Percentiles rank a stretch among this genome's conserved stretches.
These are phyloP conservation scores for Mastomys natalensis DNA, from an alignment of 2,113 vertebrate genomes.

Conservation along the genomic window DNA sequence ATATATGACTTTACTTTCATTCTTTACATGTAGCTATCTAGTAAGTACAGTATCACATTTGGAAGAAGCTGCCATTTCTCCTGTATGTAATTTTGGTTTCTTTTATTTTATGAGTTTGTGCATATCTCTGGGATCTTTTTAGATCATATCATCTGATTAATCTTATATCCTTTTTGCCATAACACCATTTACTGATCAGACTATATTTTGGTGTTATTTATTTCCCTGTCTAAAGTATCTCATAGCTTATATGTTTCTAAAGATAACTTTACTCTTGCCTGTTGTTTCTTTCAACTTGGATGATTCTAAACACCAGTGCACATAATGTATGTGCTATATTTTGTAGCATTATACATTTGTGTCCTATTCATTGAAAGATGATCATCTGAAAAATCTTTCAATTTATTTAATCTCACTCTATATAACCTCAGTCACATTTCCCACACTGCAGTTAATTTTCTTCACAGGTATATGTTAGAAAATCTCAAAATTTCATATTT, in stretches of 20 bases:
- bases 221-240: not conserved
- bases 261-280: not conserved
- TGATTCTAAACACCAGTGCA: not conserved
- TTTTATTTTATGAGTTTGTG: conserved; percentile 1
- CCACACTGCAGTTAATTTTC: not conserved
- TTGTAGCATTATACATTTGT: not conserved
- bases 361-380: not conserved
- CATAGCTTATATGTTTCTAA: not conserved
- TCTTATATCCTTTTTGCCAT: not conserved
- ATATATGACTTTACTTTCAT: not conserved
- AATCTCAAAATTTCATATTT: not conserved
- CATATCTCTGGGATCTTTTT: not conserved
- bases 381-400: not conserved
- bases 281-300: not conserved
- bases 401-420: not conserved
- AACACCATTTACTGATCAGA: not conserved
- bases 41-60: not conserved
- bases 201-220: not conserved
- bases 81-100: not conserved
- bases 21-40: not conserved
- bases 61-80: not conserved
- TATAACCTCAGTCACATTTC: not conserved
- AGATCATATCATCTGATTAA: not conserved
- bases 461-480: not conserved
- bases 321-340: not conserved